Conservation (phyloP, 2,888 invertebrate genomes). For the Synanthedon tipuliformis region DNA sequence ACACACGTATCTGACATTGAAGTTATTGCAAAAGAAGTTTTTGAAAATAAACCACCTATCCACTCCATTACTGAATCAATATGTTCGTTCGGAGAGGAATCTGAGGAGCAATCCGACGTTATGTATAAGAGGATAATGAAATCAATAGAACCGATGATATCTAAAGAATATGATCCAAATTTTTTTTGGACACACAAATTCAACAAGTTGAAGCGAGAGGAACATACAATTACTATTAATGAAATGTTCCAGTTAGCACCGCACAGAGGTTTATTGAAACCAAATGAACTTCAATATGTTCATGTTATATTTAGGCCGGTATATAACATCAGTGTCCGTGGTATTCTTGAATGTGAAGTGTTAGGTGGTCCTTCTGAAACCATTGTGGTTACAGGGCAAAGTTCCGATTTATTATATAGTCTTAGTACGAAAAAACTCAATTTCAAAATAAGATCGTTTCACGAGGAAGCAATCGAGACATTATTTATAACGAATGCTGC, state of each 20-base stretch:
- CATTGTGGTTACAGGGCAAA: constrained; percentile 58
- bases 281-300: constrained; percentile 58
- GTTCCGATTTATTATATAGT: constrained; percentile 60
- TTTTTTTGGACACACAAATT: constrained; percentile 50
- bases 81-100: constrained; percentile 7
- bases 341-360: constrained; percentile 63
- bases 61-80: no score
- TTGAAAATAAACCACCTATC: no score
- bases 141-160: constrained; percentile 43
- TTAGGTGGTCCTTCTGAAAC: constrained; percentile 68
- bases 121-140: constrained; percentile 25
- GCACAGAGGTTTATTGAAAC: constrained; percentile 58
- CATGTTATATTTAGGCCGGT: constrained; percentile 60
- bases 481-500: constrained; percentile 62
- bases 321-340: constrained; percentile 47
- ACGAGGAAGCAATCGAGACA: constrained; percentile 41
- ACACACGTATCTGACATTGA: no score
- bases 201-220: constrained; percentile 17
- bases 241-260: constrained; percentile 56
- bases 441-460: constrained; percentile 56
- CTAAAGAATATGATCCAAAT: constrained; percentile 21
- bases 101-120: constrained; percentile 12
- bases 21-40: no score
- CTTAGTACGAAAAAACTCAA: constrained; percentile 51
- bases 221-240: constrained; percentile 26